A percentile compares a stretch with the other conserved stretches of the same genome.
These are phyloP conservation scores for Sebastes matsubarae DNA, from an alignment of 2,797 vertebrate species.

Conservation along the genomic window DNA sequence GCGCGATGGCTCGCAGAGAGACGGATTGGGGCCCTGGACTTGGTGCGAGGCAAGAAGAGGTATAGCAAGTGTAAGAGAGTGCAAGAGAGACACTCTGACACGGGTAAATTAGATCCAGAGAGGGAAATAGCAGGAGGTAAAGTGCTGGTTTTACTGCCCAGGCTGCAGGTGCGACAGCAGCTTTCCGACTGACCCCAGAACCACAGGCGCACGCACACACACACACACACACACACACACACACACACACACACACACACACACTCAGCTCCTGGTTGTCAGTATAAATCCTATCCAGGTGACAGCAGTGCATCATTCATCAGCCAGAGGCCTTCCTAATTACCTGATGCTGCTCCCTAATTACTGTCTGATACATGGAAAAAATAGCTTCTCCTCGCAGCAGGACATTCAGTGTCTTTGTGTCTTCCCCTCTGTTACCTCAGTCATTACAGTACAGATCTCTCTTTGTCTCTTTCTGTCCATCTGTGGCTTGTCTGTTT, in stretches of 20 bases:
- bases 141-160: constrained; percentile 73
- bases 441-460: constrained; percentile 1
- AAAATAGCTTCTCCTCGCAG: constrained; percentile 45
- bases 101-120: constrained; percentile 82
- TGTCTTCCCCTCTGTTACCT: constrained; percentile 3
- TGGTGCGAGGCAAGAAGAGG: constrained; percentile 49
- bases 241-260: constrained; percentile 31
- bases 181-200: constrained; percentile 70
- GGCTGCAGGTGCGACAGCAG: constrained; percentile 77
- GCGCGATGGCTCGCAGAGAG: constrained; percentile 57
- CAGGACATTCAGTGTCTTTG: neutral
- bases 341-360: constrained; percentile 54
- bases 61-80: constrained; percentile 61
- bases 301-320: constrained; percentile 39
- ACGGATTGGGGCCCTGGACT: constrained; percentile 44
- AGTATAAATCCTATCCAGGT: constrained; percentile 37
- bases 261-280: constrained; percentile 1
- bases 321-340: constrained; percentile 55
- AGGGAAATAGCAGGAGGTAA: constrained; percentile 71
- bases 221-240: constrained; percentile 7
- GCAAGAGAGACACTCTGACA: constrained; percentile 59
- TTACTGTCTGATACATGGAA: constrained; percentile 54
- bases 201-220: constrained; percentile 7
- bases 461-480: neutral
- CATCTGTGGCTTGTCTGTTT: neutral